These are phyloP conservation scores for Parnassius glacialis DNA, from an alignment of 2,888 invertebrate genomes.

Conservation along the genomic window DNA sequence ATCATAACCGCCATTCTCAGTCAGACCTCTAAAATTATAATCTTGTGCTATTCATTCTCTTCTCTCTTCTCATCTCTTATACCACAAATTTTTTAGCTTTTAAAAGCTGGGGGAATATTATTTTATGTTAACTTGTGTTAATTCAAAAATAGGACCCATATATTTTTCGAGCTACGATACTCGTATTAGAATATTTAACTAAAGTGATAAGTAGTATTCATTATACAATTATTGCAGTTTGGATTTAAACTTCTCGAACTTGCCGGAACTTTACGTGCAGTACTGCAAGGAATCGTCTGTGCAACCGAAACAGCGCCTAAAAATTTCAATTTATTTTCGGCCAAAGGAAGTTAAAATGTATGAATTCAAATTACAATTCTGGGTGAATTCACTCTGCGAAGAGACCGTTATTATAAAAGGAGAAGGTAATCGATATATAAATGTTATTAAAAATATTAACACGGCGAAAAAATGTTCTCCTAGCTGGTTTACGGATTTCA, in stretches of 20 bases:
- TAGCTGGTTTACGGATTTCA: no score
- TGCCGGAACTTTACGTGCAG: slow-evolving; percentile 75
- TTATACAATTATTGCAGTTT: slow-evolving; percentile 59
- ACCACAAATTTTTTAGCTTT: no score
- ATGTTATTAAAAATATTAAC: no score
- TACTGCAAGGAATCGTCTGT: slow-evolving; percentile 61
- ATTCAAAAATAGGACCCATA: no score
- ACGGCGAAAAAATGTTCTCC: no score
- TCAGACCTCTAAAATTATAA: no score
- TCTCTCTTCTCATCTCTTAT: no score
- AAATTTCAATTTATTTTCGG: slow-evolving; percentile 78
- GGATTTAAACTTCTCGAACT: slow-evolving; percentile 69
- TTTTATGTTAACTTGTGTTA: no score
- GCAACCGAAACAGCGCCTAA: slow-evolving; percentile 58
- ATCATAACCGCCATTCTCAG: no score
- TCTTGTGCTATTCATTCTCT: no score
- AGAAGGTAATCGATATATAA: slow-evolving; percentile 61
- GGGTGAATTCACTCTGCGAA: slow-evolving; percentile 77
- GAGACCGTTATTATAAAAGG: slow-evolving; percentile 75
- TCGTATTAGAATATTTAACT: not conserved
- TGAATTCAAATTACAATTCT: slow-evolving; percentile 73
- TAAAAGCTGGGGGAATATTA: no score
- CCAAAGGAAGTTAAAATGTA: slow-evolving; percentile 77
- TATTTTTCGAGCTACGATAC: no score
- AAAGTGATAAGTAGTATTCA: not conserved